Percentiles rank a stretch among this genome's conserved stretches.
phyloP scores from a whole-genome alignment of 2,797 vertebrate genomes.

The Poeciliopsis turneri region DNA sequence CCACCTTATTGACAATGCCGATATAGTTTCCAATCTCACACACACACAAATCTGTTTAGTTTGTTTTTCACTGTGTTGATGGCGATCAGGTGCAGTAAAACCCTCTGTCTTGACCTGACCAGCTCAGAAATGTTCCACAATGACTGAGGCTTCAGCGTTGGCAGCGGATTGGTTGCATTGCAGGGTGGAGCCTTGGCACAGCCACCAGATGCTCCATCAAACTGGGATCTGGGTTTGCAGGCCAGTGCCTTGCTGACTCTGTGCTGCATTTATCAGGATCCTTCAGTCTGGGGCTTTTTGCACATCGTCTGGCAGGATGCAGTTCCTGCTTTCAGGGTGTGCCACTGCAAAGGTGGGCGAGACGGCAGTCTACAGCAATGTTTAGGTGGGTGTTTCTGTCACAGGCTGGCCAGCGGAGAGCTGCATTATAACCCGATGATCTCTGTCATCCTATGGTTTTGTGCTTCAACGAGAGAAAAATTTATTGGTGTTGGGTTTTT shows the following conservation, averaged over 20 bases:
- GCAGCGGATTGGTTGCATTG: neutral
- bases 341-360: neutral
- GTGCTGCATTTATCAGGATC: neutral
- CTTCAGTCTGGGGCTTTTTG: neutral
- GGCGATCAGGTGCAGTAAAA: neutral
- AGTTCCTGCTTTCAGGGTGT: slow-evolving; percentile 3
- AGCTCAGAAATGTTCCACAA: neutral
- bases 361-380: neutral
- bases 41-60: neutral
- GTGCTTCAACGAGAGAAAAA: neutral
- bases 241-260: neutral
- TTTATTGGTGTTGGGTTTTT: neutral
- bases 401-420: neutral
- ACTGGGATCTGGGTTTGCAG: slow-evolving; percentile 1
- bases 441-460: neutral
- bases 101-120: neutral
- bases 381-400: slow-evolving; percentile 3
- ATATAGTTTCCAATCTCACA: neutral
- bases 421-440: neutral
- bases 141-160: neutral
- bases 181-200: neutral
- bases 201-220: neutral
- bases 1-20: slow-evolving; percentile 8
- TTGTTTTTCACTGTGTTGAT: neutral
- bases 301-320: neutral